phyloP scores from a whole-genome alignment of 92 coral and sea anemone genomes.

The Paragorgia papillata region DNA sequence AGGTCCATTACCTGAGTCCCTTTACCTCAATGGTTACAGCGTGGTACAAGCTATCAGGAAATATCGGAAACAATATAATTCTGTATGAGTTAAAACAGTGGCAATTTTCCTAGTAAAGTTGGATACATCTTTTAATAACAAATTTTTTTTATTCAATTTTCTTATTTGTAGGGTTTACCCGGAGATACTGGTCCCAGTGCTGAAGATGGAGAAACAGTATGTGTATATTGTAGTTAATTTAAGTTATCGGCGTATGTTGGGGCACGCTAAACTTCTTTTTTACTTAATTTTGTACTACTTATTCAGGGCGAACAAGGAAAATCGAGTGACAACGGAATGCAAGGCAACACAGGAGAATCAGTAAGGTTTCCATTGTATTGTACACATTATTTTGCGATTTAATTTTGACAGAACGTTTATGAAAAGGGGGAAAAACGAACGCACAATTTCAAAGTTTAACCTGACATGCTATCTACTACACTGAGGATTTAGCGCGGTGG shows the following conservation, averaged over 20 bases:
- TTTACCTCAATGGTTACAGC: too few species aligned
- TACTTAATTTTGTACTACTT: neutral
- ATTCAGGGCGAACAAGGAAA: constrained; percentile 39
- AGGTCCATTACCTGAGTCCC: too few species aligned
- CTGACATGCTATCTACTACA: too few species aligned
- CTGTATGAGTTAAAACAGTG: too few species aligned
- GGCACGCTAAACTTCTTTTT: neutral
- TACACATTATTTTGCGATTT: neutral
- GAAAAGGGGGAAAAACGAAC: too few species aligned
- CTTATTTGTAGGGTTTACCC: constrained; percentile 57
- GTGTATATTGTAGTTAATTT: constrained; percentile 25
- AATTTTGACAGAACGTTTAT: too few species aligned
- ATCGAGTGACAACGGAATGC: constrained; percentile 44
- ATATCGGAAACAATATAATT: too few species aligned
- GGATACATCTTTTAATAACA: too few species aligned
- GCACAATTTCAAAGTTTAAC: too few species aligned
- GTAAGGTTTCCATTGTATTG: constrained; percentile 26
- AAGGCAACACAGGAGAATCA: constrained; percentile 52
- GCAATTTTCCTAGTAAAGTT: too few species aligned
- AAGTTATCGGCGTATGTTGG: neutral
- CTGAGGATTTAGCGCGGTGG: too few species aligned
- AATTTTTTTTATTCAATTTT: neutral
- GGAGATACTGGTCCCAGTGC: constrained; percentile 65
- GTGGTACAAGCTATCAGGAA: too few species aligned
- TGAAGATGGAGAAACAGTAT: constrained; percentile 66